These are phyloP conservation scores for Drosophila histrio DNA, from an alignment of 2,888 invertebrate species.

Conservation along the genomic window DNA sequence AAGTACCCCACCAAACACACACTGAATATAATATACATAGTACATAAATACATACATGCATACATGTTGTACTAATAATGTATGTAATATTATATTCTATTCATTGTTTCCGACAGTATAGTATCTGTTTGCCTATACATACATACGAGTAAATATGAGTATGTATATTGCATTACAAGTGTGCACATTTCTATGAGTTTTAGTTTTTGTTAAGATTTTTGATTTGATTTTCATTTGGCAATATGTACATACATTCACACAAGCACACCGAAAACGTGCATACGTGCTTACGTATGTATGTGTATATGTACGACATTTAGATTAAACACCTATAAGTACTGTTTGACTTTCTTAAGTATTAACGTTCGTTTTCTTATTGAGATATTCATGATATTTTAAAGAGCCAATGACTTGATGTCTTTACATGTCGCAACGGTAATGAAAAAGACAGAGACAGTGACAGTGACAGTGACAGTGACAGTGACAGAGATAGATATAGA, in stretches of 20 bases:
- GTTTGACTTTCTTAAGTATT: slow-evolving; percentile 18
- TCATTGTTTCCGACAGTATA: not conserved
- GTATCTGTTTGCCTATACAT: not conserved
- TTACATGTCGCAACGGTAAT: slow-evolving; percentile 19
- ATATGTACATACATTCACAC: slow-evolving; percentile 12
- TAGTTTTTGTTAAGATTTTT: not conserved
- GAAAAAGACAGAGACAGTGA: slow-evolving; percentile 8
- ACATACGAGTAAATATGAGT: not conserved
- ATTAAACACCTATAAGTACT: slow-evolving; percentile 23
- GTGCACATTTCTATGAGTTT: not conserved
- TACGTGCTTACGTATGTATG: not conserved
- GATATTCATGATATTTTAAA: slow-evolving; percentile 28
- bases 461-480: not conserved
- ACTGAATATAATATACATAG: not conserved
- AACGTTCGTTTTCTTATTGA: slow-evolving; percentile 24
- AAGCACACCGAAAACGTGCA: not conserved
- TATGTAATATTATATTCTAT: not conserved
- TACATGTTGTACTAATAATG: not conserved
- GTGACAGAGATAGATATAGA: not conserved
- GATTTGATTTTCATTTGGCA: slow-evolving; percentile 19
- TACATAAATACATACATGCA: slow-evolving; percentile 1
- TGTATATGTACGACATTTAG: slow-evolving; percentile 33
- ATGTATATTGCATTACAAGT: not conserved
- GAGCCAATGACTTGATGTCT: slow-evolving; percentile 31
- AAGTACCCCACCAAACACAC: not conserved